Base-by-base conservation (phyloP, 2,888 invertebrate genomes). In the Catonia carolina region DNA sequence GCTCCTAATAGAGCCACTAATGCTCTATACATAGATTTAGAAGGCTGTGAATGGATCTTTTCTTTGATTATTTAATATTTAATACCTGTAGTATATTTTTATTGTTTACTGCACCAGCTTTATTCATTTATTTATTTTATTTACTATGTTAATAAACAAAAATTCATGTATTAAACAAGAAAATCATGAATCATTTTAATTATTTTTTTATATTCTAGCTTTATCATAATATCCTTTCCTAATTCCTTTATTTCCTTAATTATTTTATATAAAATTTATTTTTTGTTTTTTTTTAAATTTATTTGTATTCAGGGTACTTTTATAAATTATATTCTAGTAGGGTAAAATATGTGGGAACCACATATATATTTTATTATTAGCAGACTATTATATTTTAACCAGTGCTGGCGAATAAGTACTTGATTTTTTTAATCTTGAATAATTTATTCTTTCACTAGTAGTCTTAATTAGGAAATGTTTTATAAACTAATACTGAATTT, bases 241-340 rank as follows among this genome's bases (percentile, higher is more conserved):
- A 54, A 53, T 56, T 59, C 23, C 57, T 55, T 53, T 27, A 14
- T 31, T 5, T 53, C n/a, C n/a, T n/a, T n/a, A n/a, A n/a, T n/a
- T n/a, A n/a, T n/a, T n/a, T n/a, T n/a, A n/a, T n/a, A n/a, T n/a
- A n/a, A n/a, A n/a, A n/a, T n/a, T n/a, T n/a, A n/a, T n/a, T n/a
- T n/a, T n/a, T n/a, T n/a, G n/a, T n/a, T n/a, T n/a, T n/a, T n/a
- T n/a, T n/a, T n/a, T n/a, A n/a, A n/a, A n/a, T n/a, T n/a, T n/a
- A n/a, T n/a, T n/a, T n/a, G n/a, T n/a, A n/a, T n/a, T n/a, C n/a
- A n/a, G n/a, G n/a, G n/a, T n/a, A n/a, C n/a, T n/a, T n/a, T n/a
- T n/a, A n/a, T n/a, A n/a, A n/a, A n/a, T n/a, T n/a, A n/a, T n/a
- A n/a, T n/a, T n/a, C n/a, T n/a, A n/a, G n/a, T n/a, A n/a, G n/a